These are phyloP conservation scores for Rallus crepitans DNA, from an alignment of 2,797 vertebrate species.

Conservation along the genomic window DNA sequence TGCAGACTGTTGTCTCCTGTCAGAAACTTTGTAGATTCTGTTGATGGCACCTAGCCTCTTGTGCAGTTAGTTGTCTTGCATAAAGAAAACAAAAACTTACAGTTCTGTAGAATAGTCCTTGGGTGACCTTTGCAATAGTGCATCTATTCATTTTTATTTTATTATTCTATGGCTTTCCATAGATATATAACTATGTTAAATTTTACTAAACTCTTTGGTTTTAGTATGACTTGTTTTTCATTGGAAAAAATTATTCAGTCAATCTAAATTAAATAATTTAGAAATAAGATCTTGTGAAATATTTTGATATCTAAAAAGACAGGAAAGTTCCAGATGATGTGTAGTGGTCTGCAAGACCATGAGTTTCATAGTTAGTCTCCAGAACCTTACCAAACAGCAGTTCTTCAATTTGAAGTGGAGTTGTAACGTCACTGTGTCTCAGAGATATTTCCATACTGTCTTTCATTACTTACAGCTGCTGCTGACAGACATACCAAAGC, in stretches of 20 bases:
- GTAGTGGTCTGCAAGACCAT: neutral
- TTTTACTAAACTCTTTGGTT: neutral
- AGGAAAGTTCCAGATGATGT: neutral
- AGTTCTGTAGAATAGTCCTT: neutral
- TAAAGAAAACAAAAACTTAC: neutral
- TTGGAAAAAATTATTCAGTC: neutral
- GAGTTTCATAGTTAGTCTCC: neutral
- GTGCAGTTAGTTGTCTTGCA: neutral
- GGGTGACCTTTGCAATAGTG: neutral
- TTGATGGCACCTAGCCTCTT: neutral
- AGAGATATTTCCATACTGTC: slow-evolving; percentile 51
- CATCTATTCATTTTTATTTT: neutral
- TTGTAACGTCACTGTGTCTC: neutral
- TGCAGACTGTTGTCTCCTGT: neutral
- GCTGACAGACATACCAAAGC: slow-evolving; percentile 36
- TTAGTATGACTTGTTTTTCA: neutral
- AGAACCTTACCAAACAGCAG: neutral
- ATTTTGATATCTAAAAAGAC: neutral
- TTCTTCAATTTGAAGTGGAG: neutral
- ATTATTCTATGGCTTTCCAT: neutral
- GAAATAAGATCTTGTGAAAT: neutral
- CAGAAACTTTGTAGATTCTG: neutral
- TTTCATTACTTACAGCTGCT: slow-evolving; percentile 60
- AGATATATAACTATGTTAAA: neutral
- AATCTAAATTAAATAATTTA: neutral